These are phyloP conservation scores for Channallabes apus DNA, from an alignment of 2,797 vertebrate species.

Conservation along the genomic window DNA sequence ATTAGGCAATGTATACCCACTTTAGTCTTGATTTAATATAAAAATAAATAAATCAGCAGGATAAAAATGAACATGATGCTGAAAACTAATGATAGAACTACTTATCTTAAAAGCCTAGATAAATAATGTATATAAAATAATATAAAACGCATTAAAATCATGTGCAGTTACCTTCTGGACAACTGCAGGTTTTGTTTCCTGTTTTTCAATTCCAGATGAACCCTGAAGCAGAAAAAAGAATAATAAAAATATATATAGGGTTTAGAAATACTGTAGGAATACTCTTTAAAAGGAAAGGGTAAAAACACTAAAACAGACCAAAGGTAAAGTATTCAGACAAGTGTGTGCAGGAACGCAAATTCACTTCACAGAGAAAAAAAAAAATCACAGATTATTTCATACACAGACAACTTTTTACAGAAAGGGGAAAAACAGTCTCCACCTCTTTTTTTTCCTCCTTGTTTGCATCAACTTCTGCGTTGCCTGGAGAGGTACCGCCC, in stretches of 20 bases:
- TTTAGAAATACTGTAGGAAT: not conserved
- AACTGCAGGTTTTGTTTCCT: conserved; percentile 45
- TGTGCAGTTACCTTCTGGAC: conserved; percentile 38
- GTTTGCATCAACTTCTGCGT: conserved; percentile 78
- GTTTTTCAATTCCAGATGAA: conserved; percentile 33
- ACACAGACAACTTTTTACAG: not conserved
- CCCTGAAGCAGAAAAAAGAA: not conserved
- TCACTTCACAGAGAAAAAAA: not conserved
- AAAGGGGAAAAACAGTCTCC: conserved; percentile 32
- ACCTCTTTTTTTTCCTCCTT: conserved; percentile 91
- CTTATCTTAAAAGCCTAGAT: not conserved
- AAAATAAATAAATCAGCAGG: not conserved
- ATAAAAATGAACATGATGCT: not conserved
- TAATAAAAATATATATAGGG: not conserved
- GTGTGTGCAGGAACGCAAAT: not conserved
- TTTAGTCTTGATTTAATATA: not conserved
- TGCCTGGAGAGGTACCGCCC: conserved; percentile 72
- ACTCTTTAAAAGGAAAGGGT: not conserved
- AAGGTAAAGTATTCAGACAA: conserved; percentile 11
- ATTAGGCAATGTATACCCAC: no score
- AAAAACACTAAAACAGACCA: not conserved
- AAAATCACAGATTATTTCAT: not conserved
- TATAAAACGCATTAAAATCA: not conserved
- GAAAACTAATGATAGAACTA: not conserved
- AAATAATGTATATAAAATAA: no score